phyloP scores from a whole-genome alignment of 2,113 vertebrate species.

The Collichthys lucidus region DNA sequence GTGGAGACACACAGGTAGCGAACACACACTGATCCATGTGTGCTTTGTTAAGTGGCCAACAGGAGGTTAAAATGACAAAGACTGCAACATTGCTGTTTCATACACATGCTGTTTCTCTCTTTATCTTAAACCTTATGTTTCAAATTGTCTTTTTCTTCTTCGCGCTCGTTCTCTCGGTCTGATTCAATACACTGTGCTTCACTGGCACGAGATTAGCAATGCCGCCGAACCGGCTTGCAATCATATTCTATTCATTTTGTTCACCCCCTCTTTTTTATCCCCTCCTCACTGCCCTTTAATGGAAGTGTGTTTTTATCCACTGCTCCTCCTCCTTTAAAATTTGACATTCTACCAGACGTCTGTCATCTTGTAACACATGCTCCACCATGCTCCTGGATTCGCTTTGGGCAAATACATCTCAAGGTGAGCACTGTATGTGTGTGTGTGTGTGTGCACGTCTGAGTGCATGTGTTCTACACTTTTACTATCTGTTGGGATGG shows the following conservation, averaged over 20 bases:
- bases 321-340: conserved; percentile 52
- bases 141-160: conserved; percentile 24
- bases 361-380: conserved; percentile 72
- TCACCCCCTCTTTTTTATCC: conserved; percentile 14
- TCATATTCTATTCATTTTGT: conserved; percentile 50
- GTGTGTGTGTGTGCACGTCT: conserved; percentile 1
- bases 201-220: conserved; percentile 49
- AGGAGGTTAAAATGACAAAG: conserved; percentile 20
- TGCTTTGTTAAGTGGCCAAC: conserved; percentile 49
- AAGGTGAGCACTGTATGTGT: conserved; percentile 58
- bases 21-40: conserved; percentile 37
- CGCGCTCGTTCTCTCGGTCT: conserved; percentile 22
- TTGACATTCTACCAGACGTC: conserved; percentile 64
- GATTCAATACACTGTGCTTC: conserved; percentile 38
- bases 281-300: conserved; percentile 17
- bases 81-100: conserved; percentile 13
- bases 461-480: conserved; percentile 21
- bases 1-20: conserved; percentile 27
- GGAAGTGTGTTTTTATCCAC: conserved; percentile 41
- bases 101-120: conserved; percentile 10
- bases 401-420: conserved; percentile 77
- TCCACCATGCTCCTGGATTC: conserved; percentile 67
- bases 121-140: conserved; percentile 10
- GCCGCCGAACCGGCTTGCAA: conserved; percentile 26
- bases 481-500: conserved; percentile 51